These are phyloP conservation scores for Hofmannophila pseudospretella DNA, from an alignment of 2,888 invertebrate genomes.

Conservation along the genomic window DNA sequence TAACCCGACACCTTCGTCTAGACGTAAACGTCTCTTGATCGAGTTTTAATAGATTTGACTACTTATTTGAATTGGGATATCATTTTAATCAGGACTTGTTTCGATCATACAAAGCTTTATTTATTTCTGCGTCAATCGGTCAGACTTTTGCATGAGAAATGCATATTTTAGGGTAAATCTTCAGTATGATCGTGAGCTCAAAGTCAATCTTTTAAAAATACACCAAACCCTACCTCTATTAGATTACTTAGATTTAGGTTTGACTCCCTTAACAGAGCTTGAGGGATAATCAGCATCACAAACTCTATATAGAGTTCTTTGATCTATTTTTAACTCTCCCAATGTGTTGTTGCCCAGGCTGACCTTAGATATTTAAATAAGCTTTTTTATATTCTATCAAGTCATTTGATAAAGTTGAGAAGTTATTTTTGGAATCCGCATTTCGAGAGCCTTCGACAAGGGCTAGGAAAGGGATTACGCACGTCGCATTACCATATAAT, in stretches of 20 bases:
- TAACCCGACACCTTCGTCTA: slow-evolving; percentile 37
- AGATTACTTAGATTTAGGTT: too few species aligned
- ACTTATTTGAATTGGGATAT: not conserved
- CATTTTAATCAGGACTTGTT: not conserved
- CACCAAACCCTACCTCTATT: too few species aligned
- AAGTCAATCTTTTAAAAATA: too few species aligned
- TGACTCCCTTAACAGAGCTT: too few species aligned
- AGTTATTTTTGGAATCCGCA: slow-evolving; percentile 46
- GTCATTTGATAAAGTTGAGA: slow-evolving; percentile 32
- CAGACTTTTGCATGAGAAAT: too few species aligned
- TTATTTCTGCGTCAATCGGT: too few species aligned
- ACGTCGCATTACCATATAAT: slow-evolving; percentile 71
- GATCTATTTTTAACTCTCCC: slow-evolving; percentile 4
- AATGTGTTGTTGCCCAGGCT: slow-evolving; percentile 2
- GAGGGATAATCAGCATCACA: too few species aligned
- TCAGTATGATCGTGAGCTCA: too few species aligned
- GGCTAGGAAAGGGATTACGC: slow-evolving; percentile 61
- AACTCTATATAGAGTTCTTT: too few species aligned
- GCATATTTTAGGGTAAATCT: too few species aligned
- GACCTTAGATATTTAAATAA: not conserved
- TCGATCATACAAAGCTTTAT: too few species aligned
- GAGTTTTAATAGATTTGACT: slow-evolving; percentile 1
- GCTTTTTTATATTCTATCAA: slow-evolving; percentile 12
- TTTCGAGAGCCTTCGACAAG: slow-evolving; percentile 45
- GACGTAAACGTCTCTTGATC: slow-evolving; percentile 41